Evolutionary conservation across 2,113 vertebrate genomes (phyloP).

Genomic region (Macaca nemestrina): DNA sequence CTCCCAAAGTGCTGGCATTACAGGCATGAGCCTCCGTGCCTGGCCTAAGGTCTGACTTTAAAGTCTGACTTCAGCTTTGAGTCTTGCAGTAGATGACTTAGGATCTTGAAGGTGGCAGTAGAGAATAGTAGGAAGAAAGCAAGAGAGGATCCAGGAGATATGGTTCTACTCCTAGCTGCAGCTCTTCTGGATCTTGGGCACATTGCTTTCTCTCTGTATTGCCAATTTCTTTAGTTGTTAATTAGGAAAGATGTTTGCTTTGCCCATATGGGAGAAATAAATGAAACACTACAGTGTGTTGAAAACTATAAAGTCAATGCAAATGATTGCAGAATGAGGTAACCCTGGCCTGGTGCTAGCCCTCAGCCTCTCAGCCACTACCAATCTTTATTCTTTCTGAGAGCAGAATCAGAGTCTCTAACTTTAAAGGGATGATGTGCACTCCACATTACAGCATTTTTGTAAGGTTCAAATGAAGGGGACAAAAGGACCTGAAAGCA

Average conservation of each 20-base stretch:
- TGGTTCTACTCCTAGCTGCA: neutral
- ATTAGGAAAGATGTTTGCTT: neutral
- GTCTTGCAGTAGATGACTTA: neutral
- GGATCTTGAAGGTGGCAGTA: neutral
- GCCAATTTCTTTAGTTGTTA: neutral
- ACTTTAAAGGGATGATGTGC: neutral
- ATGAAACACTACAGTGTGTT: neutral
- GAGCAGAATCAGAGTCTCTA: neutral
- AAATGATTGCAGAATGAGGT: neutral
- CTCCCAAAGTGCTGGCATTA: neutral
- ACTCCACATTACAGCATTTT: neutral
- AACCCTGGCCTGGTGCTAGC: neutral
- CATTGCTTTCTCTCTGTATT: neutral
- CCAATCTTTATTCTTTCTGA: neutral
- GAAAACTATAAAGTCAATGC: neutral
- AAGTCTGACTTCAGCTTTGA: neutral
- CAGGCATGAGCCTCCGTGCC: neutral
- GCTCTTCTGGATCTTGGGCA: neutral
- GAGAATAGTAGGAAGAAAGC: neutral
- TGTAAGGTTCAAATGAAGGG: neutral
- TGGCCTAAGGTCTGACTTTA: neutral
- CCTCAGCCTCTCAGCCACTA: neutral
- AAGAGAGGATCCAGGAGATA: too few relatives aligned
- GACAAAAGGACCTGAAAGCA: neutral
- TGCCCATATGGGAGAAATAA: neutral